Evolutionary conservation across 2,113 vertebrate species (phyloP), one percentile per base, ranked within the genome.

Genomic region (Ammospiza nelsoni): DNA sequence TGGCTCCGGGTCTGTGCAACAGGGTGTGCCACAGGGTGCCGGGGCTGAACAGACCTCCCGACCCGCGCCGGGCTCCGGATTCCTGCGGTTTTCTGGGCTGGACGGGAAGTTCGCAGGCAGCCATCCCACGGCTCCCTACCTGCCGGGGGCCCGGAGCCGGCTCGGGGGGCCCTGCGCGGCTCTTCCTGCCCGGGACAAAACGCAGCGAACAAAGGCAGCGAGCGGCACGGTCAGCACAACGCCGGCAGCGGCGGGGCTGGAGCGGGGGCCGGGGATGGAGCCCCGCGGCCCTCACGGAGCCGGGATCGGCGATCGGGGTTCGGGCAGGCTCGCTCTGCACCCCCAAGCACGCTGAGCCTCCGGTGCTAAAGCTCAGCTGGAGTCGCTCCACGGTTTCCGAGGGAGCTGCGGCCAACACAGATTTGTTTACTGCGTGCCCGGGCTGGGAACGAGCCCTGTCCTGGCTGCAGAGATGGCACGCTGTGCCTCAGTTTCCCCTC

Each of bases 161-260:
- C 72, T 31, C 29, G 33, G 91, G 82, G 48, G 43, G 28, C 68
- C 72, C 48, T 3, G 12, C 22, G 43, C 43, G 6, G 73, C 81
- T 41, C n/a, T 27, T 54, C 46, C 89, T 0, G 29, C 93, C 65
- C 81, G 3, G 9, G 8, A 89, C 92, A 94, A 96, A 96, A 91
- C 92, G 15, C 33, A 0, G 61, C 43, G 81, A 96, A 96, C 96
- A 96, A 96, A 96, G 84, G 87, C 1, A 84, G 87, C 84, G 91
- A 69, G 4, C 41, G 94, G 69, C 84, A 3, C 29, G 92, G 84
- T 96, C 96, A 96, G 92, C 96, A 94, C 89, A 95, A 84, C 81
- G 79, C 88, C 9, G 77, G 65, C 25, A 41, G 78, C 86, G 1
- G 62, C 27, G 24, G 81, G 91, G 88, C 72, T 71, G 78, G 61